Evolutionary conservation across 1,140 invertebrate genomes (phyloP), one percentile per base, ranked within the genome.

Genomic region (Hycleus cichorii): DNA sequence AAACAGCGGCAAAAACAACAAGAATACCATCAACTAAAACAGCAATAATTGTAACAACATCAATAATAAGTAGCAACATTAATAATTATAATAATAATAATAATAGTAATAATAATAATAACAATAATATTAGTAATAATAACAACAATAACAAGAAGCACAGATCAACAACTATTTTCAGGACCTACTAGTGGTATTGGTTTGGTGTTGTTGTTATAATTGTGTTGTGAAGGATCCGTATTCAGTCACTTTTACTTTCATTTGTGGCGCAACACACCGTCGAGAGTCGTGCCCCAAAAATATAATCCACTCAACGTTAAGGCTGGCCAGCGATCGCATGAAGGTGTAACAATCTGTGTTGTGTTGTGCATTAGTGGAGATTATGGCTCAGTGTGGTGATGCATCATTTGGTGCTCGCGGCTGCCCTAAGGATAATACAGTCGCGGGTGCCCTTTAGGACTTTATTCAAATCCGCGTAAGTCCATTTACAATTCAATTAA

Each of bases 221-320:
- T 47, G 59, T 59, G 60, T 64, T 69, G 59, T 68, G 66, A 69
- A 69, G 68, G 67, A 42, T 42, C 63, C 62, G 64, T 55, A 54
- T 63, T 68, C 66, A 68, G 64, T 73, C 69, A 73, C 71, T 73
- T 73, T 73, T 73, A 73, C 71, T 73, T 73, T 72, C 71, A 73
- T 73, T 71, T 72, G 69, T 72, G 69, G 66, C 67, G 69, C 67
- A 72, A 71, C 63, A 56, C 57, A 53, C 63, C 64, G 63, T 64
- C 60, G 62, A 68, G 67, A 70, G 64, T 66, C 63, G 68, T 69
- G 67, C 58, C 69, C 69, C 68, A 69, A 70, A 71, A 69, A 71
- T 69, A 72, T 63, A 62, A 65, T 65, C 48, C 70, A 71, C 66
- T 70, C 67, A 51, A 68, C 57, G 63, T 58, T 57, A 63, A 67